Conservation (phyloP, 2,113 vertebrate genomes). For the Forbesichthys agassizii region DNA sequence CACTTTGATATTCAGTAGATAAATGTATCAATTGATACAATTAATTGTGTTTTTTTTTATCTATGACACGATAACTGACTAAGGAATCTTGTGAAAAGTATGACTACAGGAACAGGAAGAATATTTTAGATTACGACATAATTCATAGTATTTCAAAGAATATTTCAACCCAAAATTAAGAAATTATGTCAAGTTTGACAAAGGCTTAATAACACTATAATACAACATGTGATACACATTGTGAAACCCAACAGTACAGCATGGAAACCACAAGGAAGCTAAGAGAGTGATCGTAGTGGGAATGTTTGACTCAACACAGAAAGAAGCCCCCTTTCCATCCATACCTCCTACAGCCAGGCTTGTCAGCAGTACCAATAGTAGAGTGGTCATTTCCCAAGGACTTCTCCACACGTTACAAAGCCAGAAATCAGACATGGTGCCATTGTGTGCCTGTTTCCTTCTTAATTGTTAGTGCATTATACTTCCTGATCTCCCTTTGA, state of each 20-base stretch:
- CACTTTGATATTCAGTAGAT: too few relatives aligned
- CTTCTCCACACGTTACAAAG: conserved; percentile 60
- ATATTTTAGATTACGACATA: too few relatives aligned
- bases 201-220: background rate
- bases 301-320: background rate
- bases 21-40: too few relatives aligned
- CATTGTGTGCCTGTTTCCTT: conserved; percentile 64
- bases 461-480: conserved; percentile 63
- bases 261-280: conserved; percentile 13
- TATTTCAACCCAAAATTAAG: too few relatives aligned
- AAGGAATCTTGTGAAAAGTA: too few relatives aligned
- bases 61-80: too few relatives aligned
- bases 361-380: conserved; percentile 46
- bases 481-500: conserved; percentile 86
- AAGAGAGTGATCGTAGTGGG: background rate
- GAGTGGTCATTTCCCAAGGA: conserved; percentile 51
- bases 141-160: too few relatives aligned
- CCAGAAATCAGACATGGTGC: conserved; percentile 57
- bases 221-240: background rate
- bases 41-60: too few relatives aligned
- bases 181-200: too few relatives aligned
- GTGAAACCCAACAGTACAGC: background rate
- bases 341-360: conserved; percentile 67
- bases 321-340: conserved; percentile 30
- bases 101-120: too few relatives aligned